A percentile compares a stretch with the other conserved stretches of the same genome.
Conservation (phyloP, 2,888 invertebrate genomes). For the Xestia ashworthii region DNA sequence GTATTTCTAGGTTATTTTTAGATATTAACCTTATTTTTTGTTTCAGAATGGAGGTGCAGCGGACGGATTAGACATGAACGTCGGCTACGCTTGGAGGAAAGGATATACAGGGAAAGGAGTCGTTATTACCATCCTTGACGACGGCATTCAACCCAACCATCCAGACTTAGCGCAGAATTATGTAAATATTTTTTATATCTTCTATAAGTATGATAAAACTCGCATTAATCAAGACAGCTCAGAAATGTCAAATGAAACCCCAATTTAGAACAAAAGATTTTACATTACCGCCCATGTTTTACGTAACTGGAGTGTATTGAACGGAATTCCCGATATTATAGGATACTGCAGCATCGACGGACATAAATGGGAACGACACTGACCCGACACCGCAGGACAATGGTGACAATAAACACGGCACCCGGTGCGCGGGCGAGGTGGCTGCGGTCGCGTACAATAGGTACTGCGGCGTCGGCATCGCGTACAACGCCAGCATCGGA, state of each 20-base stretch:
- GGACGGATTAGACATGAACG: conserved; percentile 99
- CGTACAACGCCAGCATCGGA: conserved; percentile 98
- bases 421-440: conserved; percentile 99
- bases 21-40: conserved; percentile 56
- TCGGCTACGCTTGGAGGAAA: conserved; percentile 98
- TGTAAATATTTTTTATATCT: conserved; percentile 91
- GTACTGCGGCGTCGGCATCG: conserved; percentile 99
- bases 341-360: conserved; percentile 98
- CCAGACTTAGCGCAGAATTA: conserved; percentile 98
- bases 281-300: conserved; percentile 44
- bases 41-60: conserved; percentile 97
- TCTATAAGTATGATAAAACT: conserved; percentile 25
- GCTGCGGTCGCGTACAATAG: conserved; percentile 99
- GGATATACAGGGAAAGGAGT: conserved; percentile 99
- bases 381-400: conserved; percentile 99
- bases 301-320: conserved; percentile 61
- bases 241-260: conserved; percentile 49
- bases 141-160: conserved; percentile 99
- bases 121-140: conserved; percentile 98
- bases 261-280: conserved; percentile 51
- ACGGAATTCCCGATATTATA: conserved; percentile 77
- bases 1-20: conserved; percentile 57
- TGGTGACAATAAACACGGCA: conserved; percentile 99
- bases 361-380: conserved; percentile 99
- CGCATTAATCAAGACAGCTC: conserved; percentile 47